Percentiles rank a stretch among this genome's conserved stretches.
Evolutionary conservation across 2,888 invertebrate species (phyloP).

Genomic region (Dioctria linearis): DNA sequence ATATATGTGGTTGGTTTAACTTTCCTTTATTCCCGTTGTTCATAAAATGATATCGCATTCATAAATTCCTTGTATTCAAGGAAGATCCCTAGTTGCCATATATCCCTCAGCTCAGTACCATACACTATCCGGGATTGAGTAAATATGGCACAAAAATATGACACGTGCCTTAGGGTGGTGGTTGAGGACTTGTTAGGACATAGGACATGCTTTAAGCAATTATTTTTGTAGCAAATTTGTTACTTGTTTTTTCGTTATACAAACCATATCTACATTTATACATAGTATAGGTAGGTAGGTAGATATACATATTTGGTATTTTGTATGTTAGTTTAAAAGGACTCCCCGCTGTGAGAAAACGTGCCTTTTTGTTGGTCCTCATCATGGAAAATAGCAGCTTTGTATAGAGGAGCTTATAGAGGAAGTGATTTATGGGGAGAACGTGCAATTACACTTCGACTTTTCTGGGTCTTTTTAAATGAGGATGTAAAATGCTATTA

Average conservation of each 20-base stretch:
- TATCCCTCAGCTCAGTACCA: no score
- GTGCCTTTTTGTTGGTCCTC: conserved; percentile 52
- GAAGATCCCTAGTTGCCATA: not conserved
- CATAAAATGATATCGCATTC: no score
- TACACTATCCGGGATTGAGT: not conserved
- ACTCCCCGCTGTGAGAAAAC: conserved; percentile 53
- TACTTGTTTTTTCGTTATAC: conserved; percentile 10
- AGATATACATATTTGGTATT: not conserved
- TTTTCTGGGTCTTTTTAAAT: not conserved
- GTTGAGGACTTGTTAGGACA: conserved; percentile 49
- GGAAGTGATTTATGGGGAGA: conserved; percentile 51
- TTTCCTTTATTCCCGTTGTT: not conserved
- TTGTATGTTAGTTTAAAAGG: conserved; percentile 5
- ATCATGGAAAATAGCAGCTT: conserved; percentile 28
- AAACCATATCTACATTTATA: not conserved
- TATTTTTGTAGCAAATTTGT: conserved; percentile 55
- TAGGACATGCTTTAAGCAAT: conserved; percentile 54
- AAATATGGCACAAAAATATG: conserved; percentile 48
- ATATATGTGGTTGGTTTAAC: no score
- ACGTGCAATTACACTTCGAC: conserved; percentile 39
- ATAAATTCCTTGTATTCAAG: no score
- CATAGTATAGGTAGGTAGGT: no score
- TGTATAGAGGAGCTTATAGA: not conserved
- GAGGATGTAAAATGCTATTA: not conserved
- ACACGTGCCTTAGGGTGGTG: conserved; percentile 52